A percentile compares a stretch with the other conserved stretches of the same genome.
These are phyloP conservation scores for Leptoteleia sp. DNA, from an alignment of 1,140 invertebrate genomes.

Conservation along the genomic window DNA sequence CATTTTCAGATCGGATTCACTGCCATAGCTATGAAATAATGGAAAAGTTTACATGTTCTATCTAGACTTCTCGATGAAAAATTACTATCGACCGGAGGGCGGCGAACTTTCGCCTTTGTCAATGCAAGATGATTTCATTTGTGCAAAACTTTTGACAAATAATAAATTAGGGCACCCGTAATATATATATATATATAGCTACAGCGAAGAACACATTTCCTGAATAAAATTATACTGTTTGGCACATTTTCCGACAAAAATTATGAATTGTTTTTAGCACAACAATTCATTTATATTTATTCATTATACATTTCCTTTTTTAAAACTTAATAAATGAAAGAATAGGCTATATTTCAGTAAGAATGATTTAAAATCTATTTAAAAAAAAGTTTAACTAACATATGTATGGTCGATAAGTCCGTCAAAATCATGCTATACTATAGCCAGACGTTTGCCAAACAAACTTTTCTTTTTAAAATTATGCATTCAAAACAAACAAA, in stretches of 20 bases:
- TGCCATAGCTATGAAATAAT: conserved; percentile 57
- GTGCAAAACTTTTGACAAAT: conserved; percentile 21
- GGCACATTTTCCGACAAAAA: conserved; percentile 6
- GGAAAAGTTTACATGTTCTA: conserved; percentile 47
- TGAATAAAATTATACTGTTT: conserved; percentile 11
- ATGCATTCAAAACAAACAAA: too few species aligned
- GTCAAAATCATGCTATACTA: too few species aligned
- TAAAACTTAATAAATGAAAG: too few species aligned
- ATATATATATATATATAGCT: conserved; percentile 1
- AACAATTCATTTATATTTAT: too few species aligned
- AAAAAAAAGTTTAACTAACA: too few species aligned
- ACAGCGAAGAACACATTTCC: conserved; percentile 15
- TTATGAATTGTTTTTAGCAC: too few species aligned
- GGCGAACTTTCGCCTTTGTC: conserved; percentile 1
- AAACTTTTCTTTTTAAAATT: too few species aligned
- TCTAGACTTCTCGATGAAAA: conserved; percentile 54
- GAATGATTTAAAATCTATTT: too few species aligned
- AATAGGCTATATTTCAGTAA: too few species aligned
- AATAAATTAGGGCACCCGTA: conserved; percentile 11
- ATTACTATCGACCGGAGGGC: conserved; percentile 35
- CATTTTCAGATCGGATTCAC: conserved; percentile 59
- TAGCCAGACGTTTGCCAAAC: too few species aligned
- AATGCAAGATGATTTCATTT: not conserved
- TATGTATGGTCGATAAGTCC: too few species aligned
- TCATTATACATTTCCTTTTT: too few species aligned